Base-by-base conservation (phyloP, 2,113 vertebrate genomes). In the Halcyon malimbica region DNA sequence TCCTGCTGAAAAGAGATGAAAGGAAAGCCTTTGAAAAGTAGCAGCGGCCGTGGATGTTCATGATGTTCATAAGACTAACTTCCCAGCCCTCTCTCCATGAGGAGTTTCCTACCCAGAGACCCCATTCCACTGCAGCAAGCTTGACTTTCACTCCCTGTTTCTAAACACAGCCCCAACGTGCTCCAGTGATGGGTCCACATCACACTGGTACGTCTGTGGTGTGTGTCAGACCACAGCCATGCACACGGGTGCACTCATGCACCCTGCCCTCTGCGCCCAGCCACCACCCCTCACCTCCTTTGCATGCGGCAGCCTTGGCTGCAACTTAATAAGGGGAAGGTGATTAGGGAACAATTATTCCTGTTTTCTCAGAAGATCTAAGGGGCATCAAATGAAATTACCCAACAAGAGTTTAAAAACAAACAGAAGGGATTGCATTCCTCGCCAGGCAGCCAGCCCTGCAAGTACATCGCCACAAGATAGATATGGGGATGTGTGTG, bases 291-390 rank as follows among this genome's bases (percentile, higher is more conserved):
- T 74, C 87, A 1, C 24, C 57, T 71, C 12, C 4, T 64, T 24
- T 56, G 74, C 82, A 21, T 56, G 90, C 1, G 1, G 82, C 78
- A 87, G 19, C 74, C 65, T 71, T 57, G 16, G 53, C 87, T 85
- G 62, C 70, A n/a, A 15, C 75, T 85, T 90, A 60, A 76, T 28
- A 51, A 82, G 39, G 74, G 71, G 71, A 73, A 73, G 63, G 63
- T 35, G 85, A 92, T 88, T 93, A 88, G 67, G 62, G 94, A 92
- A 90, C 44, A 80, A 95, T 90, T 88, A 96, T 48, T 83, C 57
- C 35, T 69, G 8, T 85, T 95, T 95, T 93, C 94, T 91, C 82
- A 80, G 82, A 91, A 91, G 92, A 93, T 90, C 90, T 92, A 88
- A 96, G 70, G 67, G 90, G 70, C 71, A 83, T 85, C 70, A 83